Conservation (phyloP, 2,113 vertebrate genomes). For the Notiomystis cincta region DNA sequence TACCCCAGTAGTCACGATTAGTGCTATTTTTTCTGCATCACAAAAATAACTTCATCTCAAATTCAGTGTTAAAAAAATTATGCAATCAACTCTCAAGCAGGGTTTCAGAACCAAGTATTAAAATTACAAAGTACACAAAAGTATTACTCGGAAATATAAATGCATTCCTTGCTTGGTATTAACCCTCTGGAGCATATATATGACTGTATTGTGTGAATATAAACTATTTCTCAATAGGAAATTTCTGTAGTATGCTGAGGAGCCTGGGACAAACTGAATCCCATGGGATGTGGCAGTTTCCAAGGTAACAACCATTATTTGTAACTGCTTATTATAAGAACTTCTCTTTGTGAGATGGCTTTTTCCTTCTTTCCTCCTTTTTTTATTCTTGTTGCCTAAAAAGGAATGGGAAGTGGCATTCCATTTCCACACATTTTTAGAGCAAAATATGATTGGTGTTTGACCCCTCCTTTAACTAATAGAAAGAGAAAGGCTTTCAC, state of each 20-base stretch:
- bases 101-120: background rate
- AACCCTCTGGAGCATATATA: background rate
- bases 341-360: background rate
- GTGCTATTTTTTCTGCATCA: background rate
- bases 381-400: background rate
- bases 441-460: background rate
- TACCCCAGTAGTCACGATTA: background rate
- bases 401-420: background rate
- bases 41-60: background rate
- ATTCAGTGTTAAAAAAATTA: background rate
- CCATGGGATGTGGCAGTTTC: slow-evolving; percentile 32
- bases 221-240: background rate
- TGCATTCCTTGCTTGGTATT: background rate
- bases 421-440: slow-evolving; percentile 2
- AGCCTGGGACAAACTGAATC: background rate
- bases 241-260: background rate
- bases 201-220: background rate
- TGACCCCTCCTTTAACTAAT: slow-evolving; percentile 4
- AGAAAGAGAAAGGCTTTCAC: background rate
- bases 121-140: background rate
- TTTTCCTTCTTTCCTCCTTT: background rate
- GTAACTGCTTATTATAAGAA: background rate
- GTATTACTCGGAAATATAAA: background rate
- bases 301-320: slow-evolving; percentile 49
- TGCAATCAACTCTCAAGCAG: background rate